phyloP scores from a whole-genome alignment of 1,140 invertebrate species.

The Pararge aegeria region DNA sequence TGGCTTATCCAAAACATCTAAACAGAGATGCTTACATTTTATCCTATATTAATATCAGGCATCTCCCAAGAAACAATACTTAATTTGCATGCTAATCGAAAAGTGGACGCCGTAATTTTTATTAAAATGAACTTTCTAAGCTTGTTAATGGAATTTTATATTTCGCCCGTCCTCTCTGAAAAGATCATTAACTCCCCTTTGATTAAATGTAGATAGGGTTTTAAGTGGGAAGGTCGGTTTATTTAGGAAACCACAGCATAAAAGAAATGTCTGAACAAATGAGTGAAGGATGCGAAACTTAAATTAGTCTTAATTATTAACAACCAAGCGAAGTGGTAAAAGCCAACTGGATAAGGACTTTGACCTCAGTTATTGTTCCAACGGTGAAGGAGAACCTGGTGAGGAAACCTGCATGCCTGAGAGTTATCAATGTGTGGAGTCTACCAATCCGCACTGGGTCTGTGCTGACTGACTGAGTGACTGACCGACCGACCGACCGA shows the following conservation, averaged over 20 bases:
- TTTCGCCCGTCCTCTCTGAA: neutral
- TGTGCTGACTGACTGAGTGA: too few species aligned
- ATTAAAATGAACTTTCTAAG: slow-evolving; percentile 8
- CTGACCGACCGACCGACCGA: too few species aligned
- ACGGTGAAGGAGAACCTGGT: too few species aligned
- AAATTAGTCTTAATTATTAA: too few species aligned
- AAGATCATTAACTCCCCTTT: neutral
- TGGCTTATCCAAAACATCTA: neutral
- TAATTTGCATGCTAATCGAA: slow-evolving; percentile 4
- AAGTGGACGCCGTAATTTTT: slow-evolving; percentile 3
- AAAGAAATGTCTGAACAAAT: too few species aligned
- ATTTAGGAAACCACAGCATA: neutral
- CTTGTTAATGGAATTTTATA: slow-evolving; percentile 5
- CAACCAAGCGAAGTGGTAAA: too few species aligned
- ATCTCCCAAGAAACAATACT: slow-evolving; percentile 2
- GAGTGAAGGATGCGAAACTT: too few species aligned
- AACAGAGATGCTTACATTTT: neutral
- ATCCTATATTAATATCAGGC: neutral
- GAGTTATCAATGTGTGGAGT: neutral
- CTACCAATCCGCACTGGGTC: neutral
- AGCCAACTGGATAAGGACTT: too few species aligned
- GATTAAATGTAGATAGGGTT: slow-evolving; percentile 1
- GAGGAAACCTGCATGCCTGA: too few species aligned
- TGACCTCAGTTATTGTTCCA: too few species aligned
- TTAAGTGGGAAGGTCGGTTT: neutral